Evolutionary conservation across 2,113 vertebrate species (phyloP).

Genomic region (Empidonax traillii): DNA sequence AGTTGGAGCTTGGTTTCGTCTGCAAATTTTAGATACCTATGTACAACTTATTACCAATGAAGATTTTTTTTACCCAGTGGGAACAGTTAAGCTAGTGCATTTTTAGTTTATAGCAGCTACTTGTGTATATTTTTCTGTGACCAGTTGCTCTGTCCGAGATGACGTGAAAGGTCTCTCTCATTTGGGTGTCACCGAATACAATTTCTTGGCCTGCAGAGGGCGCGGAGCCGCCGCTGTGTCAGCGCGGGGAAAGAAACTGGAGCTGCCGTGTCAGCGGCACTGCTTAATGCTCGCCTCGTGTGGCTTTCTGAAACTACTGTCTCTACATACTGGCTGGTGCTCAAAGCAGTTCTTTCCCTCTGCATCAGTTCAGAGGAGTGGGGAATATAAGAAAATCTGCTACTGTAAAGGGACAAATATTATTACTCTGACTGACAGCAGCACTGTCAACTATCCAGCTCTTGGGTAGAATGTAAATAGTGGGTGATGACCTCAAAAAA

Average conservation of each 20-base stretch:
- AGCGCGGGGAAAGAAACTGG: fast-evolving
- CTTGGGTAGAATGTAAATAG: neutral
- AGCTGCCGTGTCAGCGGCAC: neutral
- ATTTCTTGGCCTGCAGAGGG: neutral
- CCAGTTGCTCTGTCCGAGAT: neutral
- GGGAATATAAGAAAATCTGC: neutral
- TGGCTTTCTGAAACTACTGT: neutral
- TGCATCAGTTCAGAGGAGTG: neutral
- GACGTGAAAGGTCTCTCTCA: neutral
- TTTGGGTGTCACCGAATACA: neutral
- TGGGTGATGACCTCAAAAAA: neutral
- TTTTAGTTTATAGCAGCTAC: neutral
- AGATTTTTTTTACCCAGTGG: neutral
- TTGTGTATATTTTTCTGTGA: neutral
- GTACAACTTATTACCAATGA: neutral
- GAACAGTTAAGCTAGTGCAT: neutral
- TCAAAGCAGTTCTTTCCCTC: neutral
- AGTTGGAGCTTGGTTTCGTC: neutral
- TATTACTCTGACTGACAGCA: neutral
- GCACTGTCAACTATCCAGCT: neutral
- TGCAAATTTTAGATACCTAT: neutral
- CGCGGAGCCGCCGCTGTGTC: neutral
- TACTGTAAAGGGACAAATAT: neutral
- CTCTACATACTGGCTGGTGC: neutral
- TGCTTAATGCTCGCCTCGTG: neutral